Conservation (phyloP, 2,113 vertebrate species). For the Colaptes auratus region DNA sequence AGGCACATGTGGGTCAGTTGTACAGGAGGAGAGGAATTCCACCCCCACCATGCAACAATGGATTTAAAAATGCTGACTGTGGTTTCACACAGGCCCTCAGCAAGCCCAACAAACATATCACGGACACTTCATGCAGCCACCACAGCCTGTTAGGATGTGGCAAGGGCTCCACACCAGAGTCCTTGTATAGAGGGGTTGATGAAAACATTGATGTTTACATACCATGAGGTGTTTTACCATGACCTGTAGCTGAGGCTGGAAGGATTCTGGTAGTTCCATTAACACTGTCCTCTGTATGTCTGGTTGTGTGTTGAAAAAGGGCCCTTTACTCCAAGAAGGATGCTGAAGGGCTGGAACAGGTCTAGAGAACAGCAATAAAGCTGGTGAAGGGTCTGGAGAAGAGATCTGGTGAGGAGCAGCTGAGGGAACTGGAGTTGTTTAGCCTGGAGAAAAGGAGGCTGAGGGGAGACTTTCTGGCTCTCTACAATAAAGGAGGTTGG, state of each 20-base stretch:
- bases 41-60: fast-evolving
- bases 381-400: not conserved
- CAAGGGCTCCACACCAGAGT: not conserved
- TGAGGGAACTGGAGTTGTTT: not conserved
- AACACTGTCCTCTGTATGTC: not conserved
- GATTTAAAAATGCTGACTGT: not conserved
- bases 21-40: not conserved
- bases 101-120: not conserved
- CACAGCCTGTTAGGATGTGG: not conserved
- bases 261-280: not conserved
- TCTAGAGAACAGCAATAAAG: too few species aligned
- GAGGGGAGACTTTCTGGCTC: not conserved
- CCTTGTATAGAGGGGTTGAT: not conserved
- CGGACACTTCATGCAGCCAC: not conserved
- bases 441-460: not conserved
- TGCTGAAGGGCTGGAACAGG: too few species aligned
- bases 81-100: not conserved
- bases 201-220: not conserved
- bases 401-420: not conserved
- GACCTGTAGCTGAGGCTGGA: not conserved
- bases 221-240: not conserved
- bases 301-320: not conserved
- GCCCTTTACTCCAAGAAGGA: too few species aligned
- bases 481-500: not conserved
- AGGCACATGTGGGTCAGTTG: not conserved